Conservation (phyloP, 2,797 vertebrate species). For the Gallinago solitaria region DNA sequence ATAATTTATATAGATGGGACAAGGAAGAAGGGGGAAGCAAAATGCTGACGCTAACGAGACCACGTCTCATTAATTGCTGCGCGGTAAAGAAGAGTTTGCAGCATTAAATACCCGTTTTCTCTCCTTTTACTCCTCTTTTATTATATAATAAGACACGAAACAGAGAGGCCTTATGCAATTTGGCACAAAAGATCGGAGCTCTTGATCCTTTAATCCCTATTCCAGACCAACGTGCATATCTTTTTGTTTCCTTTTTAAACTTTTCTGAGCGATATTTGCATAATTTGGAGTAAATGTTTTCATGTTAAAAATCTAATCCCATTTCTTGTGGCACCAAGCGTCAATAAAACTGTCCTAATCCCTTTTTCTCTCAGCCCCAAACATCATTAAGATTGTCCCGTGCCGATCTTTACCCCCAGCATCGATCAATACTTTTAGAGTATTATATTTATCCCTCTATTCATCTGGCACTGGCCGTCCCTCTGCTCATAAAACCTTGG, state of each 20-base stretch:
- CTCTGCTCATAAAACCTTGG: not conserved
- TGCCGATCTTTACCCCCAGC: accelerated
- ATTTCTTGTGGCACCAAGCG: not conserved
- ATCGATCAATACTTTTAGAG: not conserved
- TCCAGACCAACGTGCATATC: accelerated
- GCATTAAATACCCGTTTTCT: not conserved
- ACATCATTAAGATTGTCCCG: not conserved
- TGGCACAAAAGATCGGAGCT: not conserved
- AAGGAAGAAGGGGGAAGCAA: not conserved
- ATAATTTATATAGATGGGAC: not conserved
- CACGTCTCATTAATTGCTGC: accelerated
- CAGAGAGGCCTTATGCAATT: not conserved
- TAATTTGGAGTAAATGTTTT: not conserved
- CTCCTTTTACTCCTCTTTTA: not conserved
- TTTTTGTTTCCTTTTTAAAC: not conserved
- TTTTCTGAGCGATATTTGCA: not conserved
- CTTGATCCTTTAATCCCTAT: not conserved
- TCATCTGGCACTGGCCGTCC: not conserved
- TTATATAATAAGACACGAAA: not conserved
- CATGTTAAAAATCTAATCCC: not conserved
- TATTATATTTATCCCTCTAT: not conserved
- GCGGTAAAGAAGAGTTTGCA: not conserved
- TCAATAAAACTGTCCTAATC: not conserved
- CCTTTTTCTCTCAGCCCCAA: not conserved
- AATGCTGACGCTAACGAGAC: accelerated